These are phyloP conservation scores for Lacanobia oleracea DNA, from an alignment of 2,888 invertebrate genomes.

Conservation along the genomic window DNA sequence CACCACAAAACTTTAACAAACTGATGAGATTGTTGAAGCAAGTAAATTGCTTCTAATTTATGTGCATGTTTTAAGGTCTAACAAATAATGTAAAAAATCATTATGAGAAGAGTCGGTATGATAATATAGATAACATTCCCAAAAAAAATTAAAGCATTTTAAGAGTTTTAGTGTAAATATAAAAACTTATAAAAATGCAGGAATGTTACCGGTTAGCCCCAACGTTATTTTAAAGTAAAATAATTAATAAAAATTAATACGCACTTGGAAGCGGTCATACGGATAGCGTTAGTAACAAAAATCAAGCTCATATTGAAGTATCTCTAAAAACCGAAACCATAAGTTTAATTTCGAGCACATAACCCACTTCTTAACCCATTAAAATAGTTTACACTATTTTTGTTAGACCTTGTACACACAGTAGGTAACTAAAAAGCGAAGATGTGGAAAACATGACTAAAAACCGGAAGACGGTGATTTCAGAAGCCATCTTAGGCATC, in stretches of 20 bases:
- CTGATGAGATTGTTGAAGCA: background rate
- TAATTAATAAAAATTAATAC: background rate
- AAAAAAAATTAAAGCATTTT: background rate
- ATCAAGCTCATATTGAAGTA: background rate
- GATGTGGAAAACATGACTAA: background rate
- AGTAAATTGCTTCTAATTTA: background rate
- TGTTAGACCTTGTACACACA: background rate
- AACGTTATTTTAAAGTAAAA: background rate
- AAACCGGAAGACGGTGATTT: constrained; percentile 3
- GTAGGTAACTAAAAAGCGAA: background rate
- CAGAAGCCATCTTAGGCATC: background rate
- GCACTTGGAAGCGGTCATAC: background rate
- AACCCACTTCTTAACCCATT: background rate
- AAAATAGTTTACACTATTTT: background rate
- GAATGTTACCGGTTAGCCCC: background rate
- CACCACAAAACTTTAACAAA: background rate
- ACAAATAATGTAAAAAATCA: constrained; percentile 2
- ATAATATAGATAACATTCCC: background rate
- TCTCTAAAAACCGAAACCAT: background rate
- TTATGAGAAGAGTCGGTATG: background rate
- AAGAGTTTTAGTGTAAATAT: background rate
- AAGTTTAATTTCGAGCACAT: constrained; percentile 12
- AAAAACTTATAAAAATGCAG: background rate
- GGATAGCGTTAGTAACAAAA: background rate
- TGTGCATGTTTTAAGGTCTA: background rate